A percentile compares a stretch with the other conserved stretches of the same genome.
phyloP scores from a whole-genome alignment of 64 coral and sea anemone species.

The Catalaphyllia jardinei region DNA sequence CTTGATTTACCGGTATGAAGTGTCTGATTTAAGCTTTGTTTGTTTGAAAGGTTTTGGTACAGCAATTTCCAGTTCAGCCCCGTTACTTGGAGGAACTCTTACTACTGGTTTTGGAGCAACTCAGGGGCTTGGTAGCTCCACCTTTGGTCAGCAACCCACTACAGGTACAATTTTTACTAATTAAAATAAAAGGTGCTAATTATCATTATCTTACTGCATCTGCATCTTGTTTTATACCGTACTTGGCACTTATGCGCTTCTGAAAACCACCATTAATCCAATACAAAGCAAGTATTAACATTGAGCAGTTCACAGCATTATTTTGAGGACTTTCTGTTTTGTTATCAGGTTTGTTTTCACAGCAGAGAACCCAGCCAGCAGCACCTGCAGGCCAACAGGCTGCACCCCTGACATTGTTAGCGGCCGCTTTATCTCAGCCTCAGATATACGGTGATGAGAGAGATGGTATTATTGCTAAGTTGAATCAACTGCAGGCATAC shows the following conservation, averaged over 20 bases:
- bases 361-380: conserved; percentile 48
- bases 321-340: background rate
- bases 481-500: conserved; percentile 89
- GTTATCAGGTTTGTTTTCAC: conserved; percentile 39
- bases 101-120: conserved; percentile 57
- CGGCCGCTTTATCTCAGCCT: conserved; percentile 76
- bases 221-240: background rate
- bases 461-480: conserved; percentile 91
- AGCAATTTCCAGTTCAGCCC: conserved; percentile 16
- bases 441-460: conserved; percentile 93
- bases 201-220: no score
- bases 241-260: no score
- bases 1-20: no score
- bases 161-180: conserved; percentile 37
- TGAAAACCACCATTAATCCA: no score
- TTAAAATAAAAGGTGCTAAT: no score
- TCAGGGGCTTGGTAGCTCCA: conserved; percentile 18
- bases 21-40: background rate
- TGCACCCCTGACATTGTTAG: conserved; percentile 46
- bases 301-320: background rate
- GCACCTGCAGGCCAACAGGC: conserved; percentile 18
- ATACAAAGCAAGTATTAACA: no score
- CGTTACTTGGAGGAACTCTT: conserved; percentile 43
- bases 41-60: conserved; percentile 53
- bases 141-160: conserved; percentile 24